Percentiles rank a stretch among this genome's conserved stretches.
phyloP scores from a whole-genome alignment of 64 coral and sea anemone genomes.

The Acropora yongei region DNA sequence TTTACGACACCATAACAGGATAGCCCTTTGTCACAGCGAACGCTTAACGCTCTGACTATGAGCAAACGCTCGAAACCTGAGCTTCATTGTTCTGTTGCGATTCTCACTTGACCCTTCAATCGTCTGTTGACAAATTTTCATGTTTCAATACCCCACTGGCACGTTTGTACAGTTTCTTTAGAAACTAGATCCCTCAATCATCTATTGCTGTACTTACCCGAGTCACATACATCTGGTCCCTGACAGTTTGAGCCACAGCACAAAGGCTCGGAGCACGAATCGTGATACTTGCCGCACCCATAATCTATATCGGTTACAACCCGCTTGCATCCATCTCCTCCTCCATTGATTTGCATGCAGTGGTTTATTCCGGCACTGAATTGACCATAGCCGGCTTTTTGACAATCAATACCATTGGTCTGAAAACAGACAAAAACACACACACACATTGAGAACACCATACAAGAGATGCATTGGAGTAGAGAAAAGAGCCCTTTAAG shows the following conservation, averaged over 20 bases:
- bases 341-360: conserved; percentile 71
- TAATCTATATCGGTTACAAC: conserved; percentile 66
- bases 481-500: no score
- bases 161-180: no score
- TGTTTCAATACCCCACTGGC: no score
- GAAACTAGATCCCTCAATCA: no score
- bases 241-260: conserved; percentile 74
- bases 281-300: conserved; percentile 77
- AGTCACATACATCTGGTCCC: conserved; percentile 84
- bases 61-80: no score
- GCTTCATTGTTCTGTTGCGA: no score
- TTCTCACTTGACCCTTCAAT: no score
- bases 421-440: not conserved
- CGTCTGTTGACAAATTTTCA: no score
- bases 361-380: conserved; percentile 92
- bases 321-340: conserved; percentile 78
- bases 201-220: conserved; percentile 42
- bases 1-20: no score
- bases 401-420: conserved; percentile 87
- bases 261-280: conserved; percentile 79
- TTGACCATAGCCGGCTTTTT: conserved; percentile 71
- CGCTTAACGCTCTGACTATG: no score
- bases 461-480: not conserved
- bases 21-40: no score
- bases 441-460: not conserved